Base-by-base conservation (phyloP, 2,888 invertebrate species). In the Acronicta psi region DNA sequence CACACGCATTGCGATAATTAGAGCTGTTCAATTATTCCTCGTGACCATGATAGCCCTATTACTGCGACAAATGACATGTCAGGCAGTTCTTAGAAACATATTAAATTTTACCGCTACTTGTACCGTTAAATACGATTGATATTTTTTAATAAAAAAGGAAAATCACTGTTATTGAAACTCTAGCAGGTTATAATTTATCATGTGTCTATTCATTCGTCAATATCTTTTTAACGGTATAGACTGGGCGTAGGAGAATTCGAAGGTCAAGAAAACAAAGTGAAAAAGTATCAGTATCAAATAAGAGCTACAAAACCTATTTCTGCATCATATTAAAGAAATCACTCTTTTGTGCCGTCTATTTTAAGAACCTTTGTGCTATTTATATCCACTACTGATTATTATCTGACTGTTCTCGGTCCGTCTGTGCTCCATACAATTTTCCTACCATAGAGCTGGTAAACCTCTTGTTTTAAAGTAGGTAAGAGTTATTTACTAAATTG, bases 1-100 rank as follows among this genome's bases (percentile, higher is more conserved):
- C 31, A 63, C 59, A 59, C 60, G 57, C 49, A 31, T 55, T 44
- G 54, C 46, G 38, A 57, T 72, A 75, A 75, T 75, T 64, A 73
- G 42, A 60, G 43, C 16, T 52, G 44, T 56, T 59, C 40, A 42
- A 62, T 63, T 57, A 68, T 47, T 70, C 54, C 42, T 42, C 46
- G 42, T 59, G 57, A 59, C 50, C 46, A 61, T n/a, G 34, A 54
- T 71, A 55, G 56, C 41, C 49, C 44, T 31, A 63, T 69, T 69
- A 73, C 18, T 23, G 29, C 20, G 49, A 59, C 63, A 63, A 61
- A 69, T 72, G 61, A 59, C 41, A 60, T 41, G 56, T 54, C 29
- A 54, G 37, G 38, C 18, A 41, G 46, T 49, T 46, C 31, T 41
- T 47, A 17, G 49, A 17, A 38, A 49, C 17, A 51, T 52, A 52